Percentiles rank a stretch among this genome's conserved stretches.
Evolutionary conservation across 1,140 invertebrate genomes (phyloP).

Genomic region (Oryctes rhinoceros): DNA sequence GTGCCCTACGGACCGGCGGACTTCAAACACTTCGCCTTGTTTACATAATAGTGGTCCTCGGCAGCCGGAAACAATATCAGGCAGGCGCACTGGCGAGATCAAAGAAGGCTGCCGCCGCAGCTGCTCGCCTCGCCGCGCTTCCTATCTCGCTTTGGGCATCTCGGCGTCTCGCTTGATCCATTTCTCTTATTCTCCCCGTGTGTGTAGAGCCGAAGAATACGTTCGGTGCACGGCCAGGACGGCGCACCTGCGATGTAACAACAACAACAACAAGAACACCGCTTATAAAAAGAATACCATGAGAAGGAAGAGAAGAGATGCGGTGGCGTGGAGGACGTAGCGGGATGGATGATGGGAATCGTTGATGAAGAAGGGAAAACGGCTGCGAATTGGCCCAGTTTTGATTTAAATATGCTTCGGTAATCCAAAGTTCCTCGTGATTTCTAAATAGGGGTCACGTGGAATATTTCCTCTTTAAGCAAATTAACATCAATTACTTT

Average conservation of each 20-base stretch:
- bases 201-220: not conserved
- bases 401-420: constrained; percentile 45
- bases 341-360: not conserved
- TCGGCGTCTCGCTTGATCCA: constrained; percentile 13
- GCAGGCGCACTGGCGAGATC: constrained; percentile 57
- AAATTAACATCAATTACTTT: no score
- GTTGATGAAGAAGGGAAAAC: constrained; percentile 44
- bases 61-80: constrained; percentile 62
- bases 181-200: not conserved
- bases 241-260: constrained; percentile 32
- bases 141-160: constrained; percentile 25
- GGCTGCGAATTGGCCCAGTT: constrained; percentile 54
- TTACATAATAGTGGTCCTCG: constrained; percentile 62
- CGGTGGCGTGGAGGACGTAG: not conserved
- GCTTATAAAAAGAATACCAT: not conserved
- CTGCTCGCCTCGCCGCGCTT: constrained; percentile 43
- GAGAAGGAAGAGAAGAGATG: not conserved
- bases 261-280: not conserved
- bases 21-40: constrained; percentile 60
- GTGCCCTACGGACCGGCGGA: constrained; percentile 52
- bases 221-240: not conserved
- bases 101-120: constrained; percentile 52
- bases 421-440: no score
- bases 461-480: no score
- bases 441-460: no score